Evolutionary conservation across 2,797 vertebrate genomes (phyloP).

Genomic region (Oreortyx pictus): DNA sequence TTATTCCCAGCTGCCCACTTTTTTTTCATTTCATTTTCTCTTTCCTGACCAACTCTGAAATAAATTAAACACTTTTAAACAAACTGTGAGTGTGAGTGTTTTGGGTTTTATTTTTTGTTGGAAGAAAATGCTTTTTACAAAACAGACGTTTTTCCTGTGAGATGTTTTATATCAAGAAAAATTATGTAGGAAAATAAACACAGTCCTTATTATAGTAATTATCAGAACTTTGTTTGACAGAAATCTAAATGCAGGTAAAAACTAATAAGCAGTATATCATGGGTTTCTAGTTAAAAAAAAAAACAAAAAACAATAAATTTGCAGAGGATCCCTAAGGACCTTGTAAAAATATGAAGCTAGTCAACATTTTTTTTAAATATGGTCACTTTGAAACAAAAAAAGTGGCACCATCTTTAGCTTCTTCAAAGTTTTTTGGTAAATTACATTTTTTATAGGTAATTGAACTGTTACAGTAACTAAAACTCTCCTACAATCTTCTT

Average conservation of each 20-base stretch:
- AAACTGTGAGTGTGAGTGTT: background rate
- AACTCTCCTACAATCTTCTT: constrained; percentile 33
- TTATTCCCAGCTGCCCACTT: background rate
- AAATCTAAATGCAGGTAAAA: constrained; percentile 9
- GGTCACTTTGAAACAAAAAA: background rate
- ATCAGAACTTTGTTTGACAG: background rate
- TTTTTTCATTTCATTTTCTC: background rate
- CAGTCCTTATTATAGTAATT: background rate
- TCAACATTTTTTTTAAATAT: constrained; percentile 45
- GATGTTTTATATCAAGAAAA: background rate
- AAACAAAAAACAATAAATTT: background rate
- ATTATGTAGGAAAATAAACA: background rate
- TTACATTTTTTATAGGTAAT: constrained; percentile 42
- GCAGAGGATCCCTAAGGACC: background rate
- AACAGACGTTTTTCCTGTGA: background rate
- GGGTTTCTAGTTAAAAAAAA: background rate
- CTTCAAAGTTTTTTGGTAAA: constrained; percentile 2
- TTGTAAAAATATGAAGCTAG: background rate
- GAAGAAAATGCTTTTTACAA: background rate
- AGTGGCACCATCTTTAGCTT: background rate
- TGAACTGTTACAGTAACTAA: constrained; percentile 21
- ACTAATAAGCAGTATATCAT: background rate
- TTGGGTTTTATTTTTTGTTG: background rate
- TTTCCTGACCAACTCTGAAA: background rate
- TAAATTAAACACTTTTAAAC: background rate